Percentiles rank a stretch among this genome's conserved stretches.
These are phyloP conservation scores for Plectropomus leopardus DNA, from an alignment of 2,113 vertebrate species.

Conservation along the genomic window DNA sequence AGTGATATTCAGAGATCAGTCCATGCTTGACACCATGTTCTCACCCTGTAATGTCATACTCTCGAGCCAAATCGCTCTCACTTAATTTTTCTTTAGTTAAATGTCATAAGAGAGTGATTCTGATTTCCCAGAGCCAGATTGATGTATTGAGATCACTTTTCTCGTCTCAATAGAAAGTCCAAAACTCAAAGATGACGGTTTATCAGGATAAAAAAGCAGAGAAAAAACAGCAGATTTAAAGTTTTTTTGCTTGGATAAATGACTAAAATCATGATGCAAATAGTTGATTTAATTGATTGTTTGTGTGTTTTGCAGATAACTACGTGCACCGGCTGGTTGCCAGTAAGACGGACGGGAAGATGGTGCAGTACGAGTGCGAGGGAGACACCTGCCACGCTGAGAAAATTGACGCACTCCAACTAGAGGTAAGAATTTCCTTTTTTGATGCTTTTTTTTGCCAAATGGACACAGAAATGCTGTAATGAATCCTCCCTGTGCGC, in stretches of 20 bases:
- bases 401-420: constrained; percentile 96
- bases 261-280: too few relatives aligned
- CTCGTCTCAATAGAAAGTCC: too few relatives aligned
- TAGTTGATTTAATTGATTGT: not conserved
- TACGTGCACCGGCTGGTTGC: constrained; percentile 98
- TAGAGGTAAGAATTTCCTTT: constrained; percentile 86
- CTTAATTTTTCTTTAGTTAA: too few relatives aligned
- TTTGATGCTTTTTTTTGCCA: not conserved
- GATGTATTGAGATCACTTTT: too few relatives aligned
- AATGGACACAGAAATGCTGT: not conserved
- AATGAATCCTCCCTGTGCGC: not conserved
- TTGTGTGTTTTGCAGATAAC: constrained; percentile 88
- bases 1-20: too few relatives aligned
- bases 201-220: not conserved
- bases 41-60: too few relatives aligned
- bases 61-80: too few relatives aligned
- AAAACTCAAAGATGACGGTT: too few relatives aligned
- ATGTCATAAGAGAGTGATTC: too few relatives aligned
- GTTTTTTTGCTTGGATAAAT: too few relatives aligned
- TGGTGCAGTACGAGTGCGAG: constrained; percentile 98
- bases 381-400: constrained; percentile 98
- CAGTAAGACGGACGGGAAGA: constrained; percentile 97
- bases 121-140: too few relatives aligned
- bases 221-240: not conserved
- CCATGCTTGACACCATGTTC: too few relatives aligned